Evolutionary conservation across 2,888 invertebrate genomes (phyloP).

Genomic region (Zygothrica quintamaculata): DNA sequence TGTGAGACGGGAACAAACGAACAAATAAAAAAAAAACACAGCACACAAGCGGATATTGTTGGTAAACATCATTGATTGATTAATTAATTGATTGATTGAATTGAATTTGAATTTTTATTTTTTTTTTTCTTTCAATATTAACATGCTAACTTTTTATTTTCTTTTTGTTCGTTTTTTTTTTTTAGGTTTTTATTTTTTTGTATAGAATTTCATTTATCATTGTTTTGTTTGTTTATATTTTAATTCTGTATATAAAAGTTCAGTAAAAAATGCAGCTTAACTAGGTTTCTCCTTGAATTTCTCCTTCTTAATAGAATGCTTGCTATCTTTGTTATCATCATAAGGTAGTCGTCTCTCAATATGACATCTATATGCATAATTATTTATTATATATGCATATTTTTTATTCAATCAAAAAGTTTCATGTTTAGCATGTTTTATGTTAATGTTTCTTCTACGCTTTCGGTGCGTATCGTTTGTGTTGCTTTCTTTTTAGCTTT

Average conservation of each 20-base stretch:
- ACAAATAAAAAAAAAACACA: constrained; percentile 37
- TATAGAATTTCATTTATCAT: constrained; percentile 42
- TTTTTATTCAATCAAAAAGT: constrained; percentile 21
- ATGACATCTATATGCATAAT: constrained; percentile 38
- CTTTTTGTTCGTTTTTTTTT: constrained; percentile 14
- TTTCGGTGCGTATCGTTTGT: constrained; percentile 19
- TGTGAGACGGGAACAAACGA: constrained; percentile 23
- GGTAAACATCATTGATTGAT: constrained; percentile 35
- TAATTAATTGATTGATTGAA: not conserved
- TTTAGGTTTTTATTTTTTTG: constrained; percentile 37
- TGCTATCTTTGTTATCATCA: constrained; percentile 51
- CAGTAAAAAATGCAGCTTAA: constrained; percentile 83
- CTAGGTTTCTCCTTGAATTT: constrained; percentile 69
- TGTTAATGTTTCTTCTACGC: constrained; percentile 29
- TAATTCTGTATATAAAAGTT: constrained; percentile 80
- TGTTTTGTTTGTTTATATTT: constrained; percentile 32
- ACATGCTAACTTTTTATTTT: constrained; percentile 52
- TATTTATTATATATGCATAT: constrained; percentile 34
- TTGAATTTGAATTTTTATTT: not conserved
- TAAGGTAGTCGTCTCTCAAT: constrained; percentile 44
- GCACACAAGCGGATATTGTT: constrained; percentile 62
- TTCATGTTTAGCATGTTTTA: constrained; percentile 30
- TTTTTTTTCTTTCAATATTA: constrained; percentile 44
- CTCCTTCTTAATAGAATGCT: no score
- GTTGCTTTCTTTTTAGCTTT: constrained; percentile 35